A percentile compares a stretch with the other conserved stretches of the same genome.
These are phyloP conservation scores for Stomatorhinus walkeri DNA, from an alignment of 2,797 vertebrate genomes.

Conservation along the genomic window DNA sequence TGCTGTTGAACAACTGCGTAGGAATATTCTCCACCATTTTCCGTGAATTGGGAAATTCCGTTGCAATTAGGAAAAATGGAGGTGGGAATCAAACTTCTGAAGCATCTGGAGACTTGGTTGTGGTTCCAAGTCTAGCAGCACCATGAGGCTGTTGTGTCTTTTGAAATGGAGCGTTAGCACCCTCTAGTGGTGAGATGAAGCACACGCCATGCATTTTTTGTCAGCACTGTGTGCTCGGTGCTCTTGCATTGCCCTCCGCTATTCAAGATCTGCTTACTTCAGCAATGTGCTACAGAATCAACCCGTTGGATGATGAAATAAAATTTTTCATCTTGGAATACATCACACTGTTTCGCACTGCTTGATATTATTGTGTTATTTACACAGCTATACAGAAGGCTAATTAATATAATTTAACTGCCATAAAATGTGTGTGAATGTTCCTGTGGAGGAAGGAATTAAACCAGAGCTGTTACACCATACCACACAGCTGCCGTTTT, in stretches of 20 bases:
- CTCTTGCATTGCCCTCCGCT: neutral
- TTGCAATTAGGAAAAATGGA: neutral
- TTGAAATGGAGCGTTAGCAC: conserved; percentile 14
- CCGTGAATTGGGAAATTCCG: too few relatives aligned
- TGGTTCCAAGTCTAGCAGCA: neutral
- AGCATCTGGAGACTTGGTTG: neutral
- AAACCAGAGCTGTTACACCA: neutral
- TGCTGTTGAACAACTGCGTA: neutral
- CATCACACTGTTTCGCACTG: neutral
- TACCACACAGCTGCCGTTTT: neutral
- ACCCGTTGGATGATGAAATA: neutral
- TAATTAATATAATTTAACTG: neutral
- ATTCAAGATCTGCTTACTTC: neutral
- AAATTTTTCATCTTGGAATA: neutral
- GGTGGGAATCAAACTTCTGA: neutral
- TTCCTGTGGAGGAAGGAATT: neutral
- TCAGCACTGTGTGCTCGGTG: neutral
- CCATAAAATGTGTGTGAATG: neutral
- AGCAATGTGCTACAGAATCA: neutral
- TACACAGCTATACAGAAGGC: neutral
- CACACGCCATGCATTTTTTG: neutral
- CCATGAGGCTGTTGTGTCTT: neutral
- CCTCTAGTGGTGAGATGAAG: conserved; percentile 26
- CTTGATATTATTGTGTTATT: neutral
- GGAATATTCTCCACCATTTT: neutral